These are phyloP conservation scores for Argya squamiceps DNA, from an alignment of 2,797 vertebrate genomes.

Conservation along the genomic window DNA sequence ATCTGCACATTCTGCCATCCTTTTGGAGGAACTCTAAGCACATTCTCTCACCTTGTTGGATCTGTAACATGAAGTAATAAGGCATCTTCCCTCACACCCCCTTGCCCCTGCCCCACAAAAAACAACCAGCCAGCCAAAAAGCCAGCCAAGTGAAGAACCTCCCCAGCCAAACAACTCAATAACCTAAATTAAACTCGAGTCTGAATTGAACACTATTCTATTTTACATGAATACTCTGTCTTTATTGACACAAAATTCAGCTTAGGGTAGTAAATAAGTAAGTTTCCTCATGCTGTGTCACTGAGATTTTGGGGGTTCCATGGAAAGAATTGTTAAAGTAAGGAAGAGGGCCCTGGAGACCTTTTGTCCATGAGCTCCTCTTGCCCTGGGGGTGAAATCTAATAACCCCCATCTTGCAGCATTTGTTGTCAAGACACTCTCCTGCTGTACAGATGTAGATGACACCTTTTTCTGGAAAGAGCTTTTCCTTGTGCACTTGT, in stretches of 20 bases:
- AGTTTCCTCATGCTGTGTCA: neutral
- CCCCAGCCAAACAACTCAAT: neutral
- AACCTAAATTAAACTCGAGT: neutral
- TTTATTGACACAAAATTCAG: rapidly evolving
- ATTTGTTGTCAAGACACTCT: neutral
- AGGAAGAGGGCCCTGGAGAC: neutral
- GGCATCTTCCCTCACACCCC: neutral
- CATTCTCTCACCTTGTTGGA: neutral
- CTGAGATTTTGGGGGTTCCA: neutral
- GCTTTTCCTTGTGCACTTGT: neutral
- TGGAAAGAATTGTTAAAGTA: neutral
- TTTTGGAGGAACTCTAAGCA: neutral
- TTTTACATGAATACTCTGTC: neutral
- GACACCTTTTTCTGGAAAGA: neutral
- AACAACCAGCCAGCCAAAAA: neutral
- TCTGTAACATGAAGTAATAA: neutral
- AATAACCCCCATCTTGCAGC: neutral
- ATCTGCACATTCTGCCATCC: rapidly evolving
- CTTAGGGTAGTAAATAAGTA: neutral
- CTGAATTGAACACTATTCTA: neutral
- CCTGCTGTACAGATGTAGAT: neutral
- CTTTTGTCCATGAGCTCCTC: neutral
- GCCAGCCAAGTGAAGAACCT: neutral
- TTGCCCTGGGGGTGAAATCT: neutral
- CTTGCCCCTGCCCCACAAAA: neutral